These are phyloP conservation scores for Bombylius discolor DNA, from an alignment of 2,888 invertebrate species.

Conservation along the genomic window DNA sequence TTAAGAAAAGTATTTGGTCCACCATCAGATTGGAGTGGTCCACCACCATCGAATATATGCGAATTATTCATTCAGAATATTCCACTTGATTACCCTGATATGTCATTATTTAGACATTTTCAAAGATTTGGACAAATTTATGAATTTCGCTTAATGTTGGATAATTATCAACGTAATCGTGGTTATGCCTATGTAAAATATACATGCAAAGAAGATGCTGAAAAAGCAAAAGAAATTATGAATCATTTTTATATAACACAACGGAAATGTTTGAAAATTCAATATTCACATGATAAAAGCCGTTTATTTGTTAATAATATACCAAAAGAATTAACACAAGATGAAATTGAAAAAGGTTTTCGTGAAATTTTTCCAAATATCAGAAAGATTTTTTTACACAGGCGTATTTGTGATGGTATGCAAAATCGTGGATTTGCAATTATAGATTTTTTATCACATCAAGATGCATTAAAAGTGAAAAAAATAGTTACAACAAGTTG, in stretches of 20 bases:
- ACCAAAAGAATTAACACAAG: slow-evolving; percentile 19
- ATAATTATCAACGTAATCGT: slow-evolving; percentile 22
- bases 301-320: slow-evolving; percentile 26
- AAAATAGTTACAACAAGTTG: slow-evolving; percentile 21
- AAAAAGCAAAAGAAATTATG: slow-evolving; percentile 22
- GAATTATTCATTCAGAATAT: slow-evolving; percentile 25
- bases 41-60: slow-evolving; percentile 21
- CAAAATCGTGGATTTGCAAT: slow-evolving; percentile 24
- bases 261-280: slow-evolving; percentile 20
- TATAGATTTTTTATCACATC: slow-evolving; percentile 23
- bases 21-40: slow-evolving; percentile 19
- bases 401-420: slow-evolving; percentile 4
- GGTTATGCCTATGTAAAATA: slow-evolving; percentile 25
- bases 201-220: slow-evolving; percentile 22
- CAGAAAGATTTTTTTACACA: slow-evolving; percentile 15
- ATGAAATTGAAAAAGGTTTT: slow-evolving; percentile 20
- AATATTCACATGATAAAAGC: slow-evolving; percentile 24
- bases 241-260: slow-evolving; percentile 20
- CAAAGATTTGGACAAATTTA: slow-evolving; percentile 24
- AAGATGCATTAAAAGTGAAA: slow-evolving; percentile 24
- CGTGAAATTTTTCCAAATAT: slow-evolving; percentile 20
- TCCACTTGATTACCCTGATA: slow-evolving; percentile 20
- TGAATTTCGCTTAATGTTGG: slow-evolving; percentile 25
- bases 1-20: neutral
- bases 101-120: slow-evolving; percentile 20